Evolutionary conservation across 2,888 invertebrate species (phyloP).

Genomic region (Xestia xanthographa): DNA sequence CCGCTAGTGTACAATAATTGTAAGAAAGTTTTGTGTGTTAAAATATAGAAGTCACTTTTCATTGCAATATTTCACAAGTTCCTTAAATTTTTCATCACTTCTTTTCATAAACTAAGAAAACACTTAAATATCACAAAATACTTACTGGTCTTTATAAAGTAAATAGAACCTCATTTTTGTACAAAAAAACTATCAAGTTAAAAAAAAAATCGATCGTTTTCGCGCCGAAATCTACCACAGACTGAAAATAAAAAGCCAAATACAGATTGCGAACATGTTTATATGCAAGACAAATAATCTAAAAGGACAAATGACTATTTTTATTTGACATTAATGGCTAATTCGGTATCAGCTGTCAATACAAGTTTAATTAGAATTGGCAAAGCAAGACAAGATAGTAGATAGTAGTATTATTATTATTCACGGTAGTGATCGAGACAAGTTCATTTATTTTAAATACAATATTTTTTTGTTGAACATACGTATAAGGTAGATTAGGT

Average conservation of each 20-base stretch:
- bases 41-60: neutral
- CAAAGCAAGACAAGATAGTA: no score
- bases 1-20: neutral
- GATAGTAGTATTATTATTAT: no score
- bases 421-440: constrained; percentile 2
- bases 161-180: constrained; percentile 82
- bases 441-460: constrained; percentile 13
- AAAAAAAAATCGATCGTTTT: constrained; percentile 69
- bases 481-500: no score
- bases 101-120: neutral
- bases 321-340: constrained; percentile 25
- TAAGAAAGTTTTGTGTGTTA: neutral
- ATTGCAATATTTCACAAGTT: neutral
- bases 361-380: constrained; percentile 50
- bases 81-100: neutral
- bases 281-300: constrained; percentile 18
- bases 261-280: constrained; percentile 36
- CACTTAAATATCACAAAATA: constrained; percentile 51
- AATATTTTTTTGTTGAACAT: no score
- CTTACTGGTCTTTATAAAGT: constrained; percentile 85
- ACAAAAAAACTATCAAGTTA: constrained; percentile 14
- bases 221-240: constrained; percentile 63
- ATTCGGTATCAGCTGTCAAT: constrained; percentile 48
- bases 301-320: constrained; percentile 57
- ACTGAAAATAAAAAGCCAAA: constrained; percentile 71